Percentiles rank a stretch among this genome's conserved stretches.
phyloP scores from a whole-genome alignment of 2,797 vertebrate genomes.

The Notolepis coatsorum region DNA sequence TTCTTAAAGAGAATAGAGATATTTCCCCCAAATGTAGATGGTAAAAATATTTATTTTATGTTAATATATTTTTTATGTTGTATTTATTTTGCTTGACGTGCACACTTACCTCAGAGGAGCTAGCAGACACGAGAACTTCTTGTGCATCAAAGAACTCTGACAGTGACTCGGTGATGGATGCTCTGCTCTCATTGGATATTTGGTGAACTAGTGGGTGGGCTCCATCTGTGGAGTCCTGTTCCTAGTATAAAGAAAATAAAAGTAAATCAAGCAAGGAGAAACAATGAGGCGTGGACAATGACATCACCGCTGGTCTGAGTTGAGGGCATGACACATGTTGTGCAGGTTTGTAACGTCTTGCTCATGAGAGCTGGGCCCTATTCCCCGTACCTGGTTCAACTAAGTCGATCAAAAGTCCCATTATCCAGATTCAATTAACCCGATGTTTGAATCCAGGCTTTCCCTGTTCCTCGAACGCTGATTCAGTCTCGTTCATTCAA shows the following conservation, averaged over 20 bases:
- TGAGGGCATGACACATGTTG: no score
- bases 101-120: slow-evolving; percentile 94
- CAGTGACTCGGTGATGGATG: slow-evolving; percentile 93
- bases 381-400: no score
- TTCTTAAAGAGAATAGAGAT: no score
- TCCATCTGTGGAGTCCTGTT: slow-evolving; percentile 86
- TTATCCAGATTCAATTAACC: not conserved
- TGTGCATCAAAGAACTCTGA: slow-evolving; percentile 99
- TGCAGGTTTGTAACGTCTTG: not conserved
- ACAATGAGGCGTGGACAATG: not conserved
- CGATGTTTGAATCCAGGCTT: no score
- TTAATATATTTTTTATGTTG: not conserved
- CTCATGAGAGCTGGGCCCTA: no score
- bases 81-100: no score
- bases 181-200: slow-evolving; percentile 92
- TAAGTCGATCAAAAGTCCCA: not conserved
- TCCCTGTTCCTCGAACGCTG: no score
- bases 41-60: not conserved
- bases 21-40: no score
- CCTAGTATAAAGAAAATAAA: slow-evolving; percentile 67
- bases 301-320: slow-evolving; percentile 4
- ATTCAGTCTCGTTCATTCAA: no score
- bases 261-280: not conserved
- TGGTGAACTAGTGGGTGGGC: slow-evolving; percentile 91
- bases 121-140: slow-evolving; percentile 94